Base-by-base conservation (phyloP, 2,113 vertebrate genomes). In the Antechinus stuartii region DNA sequence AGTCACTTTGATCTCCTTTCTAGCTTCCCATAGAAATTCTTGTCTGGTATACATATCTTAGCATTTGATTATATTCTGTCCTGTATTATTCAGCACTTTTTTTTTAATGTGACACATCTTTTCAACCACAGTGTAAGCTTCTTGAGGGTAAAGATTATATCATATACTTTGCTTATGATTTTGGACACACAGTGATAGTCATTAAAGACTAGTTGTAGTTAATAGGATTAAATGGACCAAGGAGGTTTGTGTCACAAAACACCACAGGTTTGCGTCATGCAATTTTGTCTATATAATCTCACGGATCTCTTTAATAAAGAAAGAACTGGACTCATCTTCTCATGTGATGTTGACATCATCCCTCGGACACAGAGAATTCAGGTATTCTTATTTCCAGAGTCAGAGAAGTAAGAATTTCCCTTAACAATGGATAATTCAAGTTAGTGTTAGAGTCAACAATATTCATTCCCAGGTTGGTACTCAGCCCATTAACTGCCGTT, bases 271-370 rank as follows among this genome's bases (percentile, higher is more conserved):
- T 0, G 57, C 11, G 19, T 23, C 6, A 23, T 26, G 22, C 92
- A 61, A 61, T 30, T 68, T 54, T 92, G 35, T 14, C 56, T 27
- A 25, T 50, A 26, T 42, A 57, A 50, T 54, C 7, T 22, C 89
- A 91, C 1, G 84, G 42, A 24, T 6, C 93, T 50, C 52, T 95
- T 89, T 50, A 56, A 26, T 76, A 95, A 94, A 30, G 24, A 90
- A 57, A 94, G 68, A 91, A 89, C 53, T 56, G 92, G 50, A 68
- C 91, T 61, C 89, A 95, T 19, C 49, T 35, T 49, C 42, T 94
- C 47, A 91, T 97, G 94, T 92, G 49, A 92, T 95, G 27, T 55
- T 35, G 92, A 90, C 24, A 9, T 55, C 27, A 96, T 47, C 23
- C 53, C 24, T 14, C 53, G 55, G 6, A 1, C 76, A 42, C 8